Base-by-base conservation (phyloP, 2,113 vertebrate species). In the Ictalurus furcatus region DNA sequence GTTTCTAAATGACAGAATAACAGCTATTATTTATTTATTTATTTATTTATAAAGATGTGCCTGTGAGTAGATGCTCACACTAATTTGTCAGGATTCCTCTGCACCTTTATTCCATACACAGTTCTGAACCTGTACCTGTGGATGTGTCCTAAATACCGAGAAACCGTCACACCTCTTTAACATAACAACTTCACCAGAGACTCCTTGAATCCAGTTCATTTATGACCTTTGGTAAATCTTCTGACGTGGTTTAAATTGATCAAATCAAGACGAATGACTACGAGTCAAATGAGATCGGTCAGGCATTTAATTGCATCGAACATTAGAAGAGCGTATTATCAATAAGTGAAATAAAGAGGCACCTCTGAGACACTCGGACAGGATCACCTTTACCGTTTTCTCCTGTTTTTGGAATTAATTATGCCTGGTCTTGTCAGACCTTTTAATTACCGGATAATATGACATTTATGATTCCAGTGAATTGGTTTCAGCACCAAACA, bases 231-330 rank as follows among this genome's bases (percentile, higher is more conserved):
- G 58, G 61, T 37, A 52, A 82, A 71, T 89, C 85, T 79, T 58
- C 48, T 86, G 28, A 80, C 74, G 52, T 40, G 58, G 23, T 84
- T 85, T 84, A 87, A 80, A 89, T 21, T 25, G 85, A 91, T 80
- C 59, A 81, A 89, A 85, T 85, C 71, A 56, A 67, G 37, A 73
- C 73, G 73, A 91, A 89, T 89, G 59, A 87, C 67, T 58, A 78
- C 63, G 44, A 85, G 80, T 37, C 54, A 76, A 84, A 83, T 82
- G 90, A 80, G 86, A 13, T 86, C 88, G 85, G 59, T 85, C 85
- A 89, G 83, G 85, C 90, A 71, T 87, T 89, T 89, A 86, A 89
- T 87, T 85, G 63, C 85, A 59, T 14, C 63, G 73, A 87, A 85
- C 63, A 81, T 74, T 44, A 48, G 87, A 71, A 48, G 87, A 71